phyloP scores from a whole-genome alignment of 2,113 vertebrate genomes.

The Onychorhynchus coronatus region DNA sequence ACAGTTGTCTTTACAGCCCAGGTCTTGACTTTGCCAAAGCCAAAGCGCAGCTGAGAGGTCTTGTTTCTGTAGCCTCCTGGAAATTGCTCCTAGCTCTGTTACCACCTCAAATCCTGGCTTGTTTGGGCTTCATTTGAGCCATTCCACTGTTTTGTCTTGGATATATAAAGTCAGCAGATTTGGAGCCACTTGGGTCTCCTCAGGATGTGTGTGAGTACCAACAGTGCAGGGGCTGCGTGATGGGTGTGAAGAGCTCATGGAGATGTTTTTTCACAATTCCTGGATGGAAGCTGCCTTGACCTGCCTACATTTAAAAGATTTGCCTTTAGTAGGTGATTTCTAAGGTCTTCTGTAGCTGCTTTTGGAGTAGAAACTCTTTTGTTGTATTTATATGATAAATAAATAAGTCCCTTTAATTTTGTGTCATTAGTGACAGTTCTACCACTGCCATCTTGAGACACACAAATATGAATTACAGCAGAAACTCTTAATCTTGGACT shows the following conservation, averaged over 20 bases:
- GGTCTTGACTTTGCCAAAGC: accelerated
- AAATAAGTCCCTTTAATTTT: not conserved
- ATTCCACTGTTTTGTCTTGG: not conserved
- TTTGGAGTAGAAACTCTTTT: not conserved
- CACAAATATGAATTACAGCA: not conserved
- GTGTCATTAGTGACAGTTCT: accelerated
- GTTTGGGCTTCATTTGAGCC: not conserved
- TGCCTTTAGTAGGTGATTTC: not conserved
- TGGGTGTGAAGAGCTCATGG: accelerated
- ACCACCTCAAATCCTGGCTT: not conserved
- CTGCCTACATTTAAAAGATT: not conserved
- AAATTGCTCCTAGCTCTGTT: not conserved
- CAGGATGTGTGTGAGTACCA: accelerated
- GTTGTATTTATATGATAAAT: not conserved
- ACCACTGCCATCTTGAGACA: not conserved
- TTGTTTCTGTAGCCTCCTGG: not conserved
- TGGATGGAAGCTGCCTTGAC: not conserved
- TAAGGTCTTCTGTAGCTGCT: not conserved
- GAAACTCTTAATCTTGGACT: not conserved
- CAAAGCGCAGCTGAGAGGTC: accelerated
- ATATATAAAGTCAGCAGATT: accelerated
- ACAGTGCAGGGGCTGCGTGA: not conserved
- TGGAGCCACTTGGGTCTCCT: not conserved
- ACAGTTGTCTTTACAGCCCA: not conserved
- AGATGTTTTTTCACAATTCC: accelerated